Base-by-base conservation (phyloP, 2,797 vertebrate genomes). In the Gymnodraco acuticeps region DNA sequence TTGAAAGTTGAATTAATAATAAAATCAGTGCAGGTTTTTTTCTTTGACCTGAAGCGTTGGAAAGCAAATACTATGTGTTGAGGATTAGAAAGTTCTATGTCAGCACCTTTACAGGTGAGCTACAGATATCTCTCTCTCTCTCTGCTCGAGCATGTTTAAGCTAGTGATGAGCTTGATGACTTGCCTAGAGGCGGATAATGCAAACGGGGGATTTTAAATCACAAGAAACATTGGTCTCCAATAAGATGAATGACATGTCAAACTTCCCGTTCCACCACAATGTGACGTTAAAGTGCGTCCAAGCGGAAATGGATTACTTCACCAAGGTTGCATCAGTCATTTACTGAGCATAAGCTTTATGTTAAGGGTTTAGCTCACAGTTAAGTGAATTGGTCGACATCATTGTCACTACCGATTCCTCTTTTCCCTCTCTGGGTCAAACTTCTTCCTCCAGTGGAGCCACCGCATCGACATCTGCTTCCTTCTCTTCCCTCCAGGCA, bases 141-240 rank as follows among this genome's bases (percentile, higher is more conserved):
- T 72, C 43, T 47, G 61, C 63, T 52, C 56, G 42, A 62, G 77
- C 87, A 77, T 78, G 87, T 88, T 85, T 42, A 45, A 80, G 67
- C 81, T 43, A 85, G 74, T 81, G 46, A n/a, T 60, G 9, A 56
- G 72, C 41, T 61, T 70, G 69, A 78, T 53, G 56, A 38, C 33
- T 9, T 38, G 66, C 58, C 64, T 17, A 14, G 1, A 47, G 78
- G 58, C 31, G 45, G 46, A 38, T 14, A 52, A 51, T 38, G 9
- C 64, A 75, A 62, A 76, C 75, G 47, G 53, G 56, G 59, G 46
- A 66, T 1, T 38, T 43, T 2, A 51, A 60, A 56, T 69, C n/a
- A 58, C 51, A 70, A 48, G 15, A 17, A 66, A 54, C 14, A 31
- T 5, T 12, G 42, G 48, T 56, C 70, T 43, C 55, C 50, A 54